Evolutionary conservation across 2,888 invertebrate species (phyloP).

Genomic region (Lathronympha strigana): DNA sequence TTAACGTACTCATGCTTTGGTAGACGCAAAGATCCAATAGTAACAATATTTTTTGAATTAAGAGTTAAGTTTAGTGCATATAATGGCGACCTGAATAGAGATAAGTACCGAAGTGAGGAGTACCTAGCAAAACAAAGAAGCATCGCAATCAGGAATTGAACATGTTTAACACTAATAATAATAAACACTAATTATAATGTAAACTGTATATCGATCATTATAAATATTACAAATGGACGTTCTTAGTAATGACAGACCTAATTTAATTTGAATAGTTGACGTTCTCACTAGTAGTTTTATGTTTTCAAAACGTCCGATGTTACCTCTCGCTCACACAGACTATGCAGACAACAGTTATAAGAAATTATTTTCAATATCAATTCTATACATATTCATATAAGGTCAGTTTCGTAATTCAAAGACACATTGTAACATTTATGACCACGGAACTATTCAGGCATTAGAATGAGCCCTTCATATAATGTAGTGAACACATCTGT

Average conservation of each 20-base stretch:
- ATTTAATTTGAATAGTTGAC: constrained; percentile 41
- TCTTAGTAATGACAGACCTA: constrained; percentile 59
- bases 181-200: constrained; percentile 42
- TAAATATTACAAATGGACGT: constrained; percentile 69
- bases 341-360: too few species aligned
- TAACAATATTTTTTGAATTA: constrained; percentile 47
- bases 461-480: background rate
- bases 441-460: too few species aligned
- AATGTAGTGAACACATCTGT: background rate
- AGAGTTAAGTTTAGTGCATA: background rate
- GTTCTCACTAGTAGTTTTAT: constrained; percentile 10
- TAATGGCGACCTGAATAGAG: constrained; percentile 49
- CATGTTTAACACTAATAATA: constrained; percentile 49
- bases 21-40: constrained; percentile 53
- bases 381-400: too few species aligned
- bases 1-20: constrained; percentile 52
- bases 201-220: constrained; percentile 59
- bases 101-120: constrained; percentile 59
- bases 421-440: too few species aligned
- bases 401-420: too few species aligned
- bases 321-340: constrained; percentile 2
- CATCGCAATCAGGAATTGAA: constrained; percentile 49
- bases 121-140: constrained; percentile 44
- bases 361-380: too few species aligned
- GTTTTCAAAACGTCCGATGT: constrained; percentile 14